Base-by-base conservation (phyloP, 30 jellyfish, hydroid and myxozoan species). In the Calvadosia cruxmelitensis region DNA sequence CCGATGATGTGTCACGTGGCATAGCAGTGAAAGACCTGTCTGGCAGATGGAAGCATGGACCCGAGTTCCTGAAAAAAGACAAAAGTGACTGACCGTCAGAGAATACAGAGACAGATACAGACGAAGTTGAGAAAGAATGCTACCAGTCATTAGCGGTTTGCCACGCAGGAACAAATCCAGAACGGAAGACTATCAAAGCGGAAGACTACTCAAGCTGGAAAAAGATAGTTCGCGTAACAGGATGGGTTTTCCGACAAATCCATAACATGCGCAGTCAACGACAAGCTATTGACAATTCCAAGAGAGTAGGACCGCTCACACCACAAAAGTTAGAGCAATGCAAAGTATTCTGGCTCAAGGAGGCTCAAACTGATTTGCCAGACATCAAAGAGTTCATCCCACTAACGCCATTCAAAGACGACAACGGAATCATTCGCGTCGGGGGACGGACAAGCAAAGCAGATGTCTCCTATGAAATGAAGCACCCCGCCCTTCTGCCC, bases 11-110 rank as follows among this genome's bases (percentile, higher is more conserved):
- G 66, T 63, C 93, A 70, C 52, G 84, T 30, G 93, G 93, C 53
- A 70, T 70, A 26, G 66, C 35, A 13, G 93, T 48, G 71, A 62
- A 63, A 30, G 79, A 70, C 30, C 74, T 79, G 48, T 33, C 70
- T 26, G 79, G 61, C 36, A 71, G 78, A 70, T 79, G 93, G 93
- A 63, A 27, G 49, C 77, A 70, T n/a, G 83, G 93, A 3, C 93
- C 73, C 34, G 79, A 70, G 30, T 69, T 79, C 70, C 84, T 79
- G 50, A 53, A 50, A 64, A 77, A 49, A 49, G 69, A n/a, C n/a
- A n/a, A 52, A 64, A 84, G 51, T 42, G 78, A 49, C 62, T 62
- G 33, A 42, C 71, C 79, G 93, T 78, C 74, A 69, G 42, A 53
- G 64, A 79, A 48, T 49, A n/a, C 29, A 36, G 64, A 1, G 16